Conservation (phyloP, 2,797 vertebrate genomes). For the Artibeus jamaicensis region DNA sequence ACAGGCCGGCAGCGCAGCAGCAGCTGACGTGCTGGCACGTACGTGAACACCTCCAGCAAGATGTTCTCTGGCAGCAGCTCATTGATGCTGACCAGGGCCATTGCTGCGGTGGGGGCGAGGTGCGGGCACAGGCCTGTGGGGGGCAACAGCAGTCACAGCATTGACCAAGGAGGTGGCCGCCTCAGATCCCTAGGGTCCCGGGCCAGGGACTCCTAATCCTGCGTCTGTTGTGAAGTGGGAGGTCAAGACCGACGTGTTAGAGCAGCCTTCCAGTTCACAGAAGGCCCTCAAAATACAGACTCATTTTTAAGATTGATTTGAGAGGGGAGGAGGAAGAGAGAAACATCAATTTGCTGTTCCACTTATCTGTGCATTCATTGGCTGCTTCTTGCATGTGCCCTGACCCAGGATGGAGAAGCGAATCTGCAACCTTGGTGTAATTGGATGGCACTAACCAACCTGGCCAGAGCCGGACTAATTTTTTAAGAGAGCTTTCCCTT, state of each 20-base stretch:
- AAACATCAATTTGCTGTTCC: background rate
- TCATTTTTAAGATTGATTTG: background rate
- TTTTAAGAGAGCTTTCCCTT: background rate
- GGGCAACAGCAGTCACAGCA: background rate
- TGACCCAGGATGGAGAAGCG: background rate
- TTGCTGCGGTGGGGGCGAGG: background rate
- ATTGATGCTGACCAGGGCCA: constrained; percentile 66
- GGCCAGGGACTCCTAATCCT: background rate
- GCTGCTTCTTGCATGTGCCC: background rate
- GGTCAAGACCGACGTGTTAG: background rate
- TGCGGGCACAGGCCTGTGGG: background rate
- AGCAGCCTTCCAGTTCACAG: background rate
- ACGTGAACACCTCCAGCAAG: constrained; percentile 89
- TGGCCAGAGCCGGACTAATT: background rate
- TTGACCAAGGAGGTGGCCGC: background rate
- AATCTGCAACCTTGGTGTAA: background rate
- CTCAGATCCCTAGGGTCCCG: background rate
- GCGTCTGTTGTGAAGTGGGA: background rate
- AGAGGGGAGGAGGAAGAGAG: background rate
- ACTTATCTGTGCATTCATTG: background rate
- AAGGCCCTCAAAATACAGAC: background rate
- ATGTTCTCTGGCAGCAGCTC: constrained; percentile 85
- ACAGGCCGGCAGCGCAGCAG: constrained; percentile 85
- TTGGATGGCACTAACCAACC: background rate
- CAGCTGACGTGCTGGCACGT: constrained; percentile 85